phyloP scores from a whole-genome alignment of 2,797 vertebrate genomes.

The Tolypeutes matacus region DNA sequence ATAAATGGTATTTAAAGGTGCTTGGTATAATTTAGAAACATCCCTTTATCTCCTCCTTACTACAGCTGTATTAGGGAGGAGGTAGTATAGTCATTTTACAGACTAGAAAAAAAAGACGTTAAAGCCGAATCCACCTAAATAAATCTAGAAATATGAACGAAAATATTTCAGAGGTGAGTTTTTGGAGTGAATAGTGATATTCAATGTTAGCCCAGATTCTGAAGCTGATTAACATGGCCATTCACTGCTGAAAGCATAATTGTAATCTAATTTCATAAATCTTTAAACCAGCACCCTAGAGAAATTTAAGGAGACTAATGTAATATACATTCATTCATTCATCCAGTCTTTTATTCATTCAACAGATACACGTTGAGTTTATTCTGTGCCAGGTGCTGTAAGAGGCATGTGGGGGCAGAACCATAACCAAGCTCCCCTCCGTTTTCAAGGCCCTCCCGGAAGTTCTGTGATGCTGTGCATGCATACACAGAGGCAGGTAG shows the following conservation, averaged over 20 bases:
- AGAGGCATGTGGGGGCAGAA: background rate
- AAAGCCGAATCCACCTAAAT: conserved; percentile 27
- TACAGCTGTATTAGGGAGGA: background rate
- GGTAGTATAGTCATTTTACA: background rate
- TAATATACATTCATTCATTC: background rate
- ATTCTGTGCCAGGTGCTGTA: background rate
- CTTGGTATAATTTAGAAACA: conserved; percentile 39
- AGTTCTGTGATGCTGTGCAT: background rate
- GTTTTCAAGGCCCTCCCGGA: background rate
- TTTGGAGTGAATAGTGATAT: conserved; percentile 2
- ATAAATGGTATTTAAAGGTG: conserved; percentile 55
- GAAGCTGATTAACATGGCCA: conserved; percentile 12
- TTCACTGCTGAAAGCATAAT: background rate
- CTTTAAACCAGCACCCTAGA: background rate
- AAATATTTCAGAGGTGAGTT: background rate
- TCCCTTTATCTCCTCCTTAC: background rate
- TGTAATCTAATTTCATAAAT: conserved; percentile 7
- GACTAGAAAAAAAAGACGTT: conserved; percentile 31
- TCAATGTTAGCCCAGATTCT: background rate
- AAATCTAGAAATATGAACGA: conserved; percentile 37
- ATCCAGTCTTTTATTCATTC: conserved; percentile 14
- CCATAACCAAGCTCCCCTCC: background rate
- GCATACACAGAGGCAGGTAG: background rate
- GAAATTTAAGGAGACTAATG: background rate
- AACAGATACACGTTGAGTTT: background rate